Evolutionary conservation across 2,113 vertebrate species (phyloP), one percentile per base, ranked within the genome.

Genomic region (Panthera uncia): DNA sequence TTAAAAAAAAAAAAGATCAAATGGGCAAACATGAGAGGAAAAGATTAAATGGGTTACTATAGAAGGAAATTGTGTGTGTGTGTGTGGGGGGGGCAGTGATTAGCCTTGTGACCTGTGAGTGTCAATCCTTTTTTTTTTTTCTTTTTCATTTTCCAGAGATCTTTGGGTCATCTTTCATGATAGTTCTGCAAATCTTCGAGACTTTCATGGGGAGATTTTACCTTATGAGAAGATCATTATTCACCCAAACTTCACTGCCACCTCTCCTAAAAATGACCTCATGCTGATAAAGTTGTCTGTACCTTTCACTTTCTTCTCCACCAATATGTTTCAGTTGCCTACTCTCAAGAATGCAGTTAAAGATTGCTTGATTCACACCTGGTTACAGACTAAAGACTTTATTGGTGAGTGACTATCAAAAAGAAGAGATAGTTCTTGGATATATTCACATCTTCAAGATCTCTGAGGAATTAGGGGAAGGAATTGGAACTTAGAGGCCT

Each of bases 241-340:
- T 57, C 85, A 95, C 80, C 85, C 85, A 80, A 93, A 95, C 65
- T 93, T 97, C 29, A 93, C 65, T 18, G 55, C 45, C 14, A 95
- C 86, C 41, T 95, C 96, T 76, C 78, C 90, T 50, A 74, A 68
- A 73, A 84, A 93, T 74, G 96, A 97, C 80, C 78, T 93, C 10
- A 90, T 97, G 96, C 71, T 95, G 90, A 93, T 97, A 36, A 95
- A 97, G 80, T 55, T 95, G 85, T 29, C 90, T n/a, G 4, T 66
- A 18, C 65, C 79, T 65, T 71, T 90, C 55, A 74, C 71, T 33
- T 91, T 76, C 55, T 92, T 76, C 69, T 71, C 33, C 71, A 38
- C 52, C 31, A 50, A 21, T 66, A 36, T 3, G 65, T 90, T 95
- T 65, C 94, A 73, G 19, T 90, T 89, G 73, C 73, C 94, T 66